phyloP scores from a whole-genome alignment of 2,113 vertebrate genomes.

The Chlamydotis undulata region DNA sequence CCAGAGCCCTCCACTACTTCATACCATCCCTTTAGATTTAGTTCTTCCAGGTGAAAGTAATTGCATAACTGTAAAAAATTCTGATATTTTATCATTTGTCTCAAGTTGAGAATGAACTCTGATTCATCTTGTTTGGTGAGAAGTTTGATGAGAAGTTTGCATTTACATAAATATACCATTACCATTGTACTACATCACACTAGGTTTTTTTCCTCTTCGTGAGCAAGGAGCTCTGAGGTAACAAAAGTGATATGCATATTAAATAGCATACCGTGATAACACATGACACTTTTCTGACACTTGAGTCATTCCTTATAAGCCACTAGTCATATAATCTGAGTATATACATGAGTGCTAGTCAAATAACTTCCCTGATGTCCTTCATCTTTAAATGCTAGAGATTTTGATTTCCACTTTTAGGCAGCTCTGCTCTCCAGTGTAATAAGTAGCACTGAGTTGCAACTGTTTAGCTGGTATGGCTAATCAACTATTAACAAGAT shows the following conservation, averaged over 20 bases:
- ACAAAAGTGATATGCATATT: background rate
- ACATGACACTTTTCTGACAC: background rate
- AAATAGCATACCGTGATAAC: background rate
- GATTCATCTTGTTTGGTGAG: background rate
- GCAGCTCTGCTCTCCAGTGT: background rate
- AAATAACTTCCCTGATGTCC: background rate
- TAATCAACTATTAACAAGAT: conserved; percentile 5
- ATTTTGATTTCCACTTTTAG: background rate
- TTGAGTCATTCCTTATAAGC: background rate
- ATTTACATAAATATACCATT: background rate
- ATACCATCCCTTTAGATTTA: background rate
- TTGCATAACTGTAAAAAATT: background rate
- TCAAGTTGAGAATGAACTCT: background rate
- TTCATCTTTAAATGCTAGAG: background rate
- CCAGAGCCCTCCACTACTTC: background rate
- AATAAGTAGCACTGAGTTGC: background rate
- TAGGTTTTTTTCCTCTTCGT: background rate
- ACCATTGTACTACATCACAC: background rate
- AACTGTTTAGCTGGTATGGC: background rate
- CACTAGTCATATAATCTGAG: background rate
- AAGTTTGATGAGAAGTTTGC: background rate
- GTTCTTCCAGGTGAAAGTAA: background rate
- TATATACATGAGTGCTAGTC: background rate
- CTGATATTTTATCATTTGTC: background rate
- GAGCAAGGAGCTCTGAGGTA: background rate